Base-by-base conservation (phyloP, 2,113 vertebrate species). In the Oxygymnocypris stewartii region DNA sequence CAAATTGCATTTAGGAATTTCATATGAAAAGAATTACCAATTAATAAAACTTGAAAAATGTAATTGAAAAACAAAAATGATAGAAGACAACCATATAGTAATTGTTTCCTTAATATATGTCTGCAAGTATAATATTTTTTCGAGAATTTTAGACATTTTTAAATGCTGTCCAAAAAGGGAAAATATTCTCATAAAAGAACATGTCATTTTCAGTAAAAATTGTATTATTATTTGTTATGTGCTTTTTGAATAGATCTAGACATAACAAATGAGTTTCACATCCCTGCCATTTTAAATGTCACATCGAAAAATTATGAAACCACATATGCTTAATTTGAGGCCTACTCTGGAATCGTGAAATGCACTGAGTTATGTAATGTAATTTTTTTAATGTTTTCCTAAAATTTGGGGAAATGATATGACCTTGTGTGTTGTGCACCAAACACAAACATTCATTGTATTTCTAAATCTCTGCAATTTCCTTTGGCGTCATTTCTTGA, bases 381-480 rank as follows among this genome's bases (percentile, higher is more conserved):
- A 13, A 51, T 37, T 20, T 37, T 4, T 49, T 85, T 84, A 20
- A 84, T n/a, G 8, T 76, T 85, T 16, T 63, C 57, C 37, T 25
- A 76, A 31, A 65, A n/a, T 4, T 44, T 28, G 49, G 37, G 16
- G 16, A 59, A 42, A 84, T 16, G 49, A 28, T 13, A 61, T n/a
- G 14, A 28, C 10, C 20, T 61, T 59, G 71, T 54, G 37, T 44
- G 71, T n/a, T n/a, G 20, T 44, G 44, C 16, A 78, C 47, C 76
- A 76, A 76, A 76, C 49, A 61, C 65, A 74, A 59, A 59, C 47
- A 54, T 54, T 20, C 28, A 54, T 20, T 51, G 31, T 10, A 71
- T 85, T 69, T 37, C 76, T 57, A 51, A 59, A 75, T 4, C 47
- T 59, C 78, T 63, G 57, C 67, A 75, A 76, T 82, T 75, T 82